Conservation (phyloP, 2,113 vertebrate genomes). For the Solea senegalensis region DNA sequence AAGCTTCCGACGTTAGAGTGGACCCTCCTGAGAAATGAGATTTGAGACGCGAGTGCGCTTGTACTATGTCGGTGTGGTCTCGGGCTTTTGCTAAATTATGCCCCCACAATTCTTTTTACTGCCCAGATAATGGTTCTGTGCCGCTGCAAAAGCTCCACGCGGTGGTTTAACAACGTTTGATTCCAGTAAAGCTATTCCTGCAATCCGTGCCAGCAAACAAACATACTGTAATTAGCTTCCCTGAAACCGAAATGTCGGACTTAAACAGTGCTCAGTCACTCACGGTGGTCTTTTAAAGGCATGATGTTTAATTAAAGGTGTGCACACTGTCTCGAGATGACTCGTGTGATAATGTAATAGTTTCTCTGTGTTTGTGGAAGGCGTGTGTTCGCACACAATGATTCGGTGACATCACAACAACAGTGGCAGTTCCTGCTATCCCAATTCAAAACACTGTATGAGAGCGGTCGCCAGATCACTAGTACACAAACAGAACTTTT, state of each 20-base stretch:
- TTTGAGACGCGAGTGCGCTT: conserved; percentile 25
- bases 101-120: conserved; percentile 67
- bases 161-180: conserved; percentile 63
- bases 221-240: conserved; percentile 51
- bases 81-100: conserved; percentile 55
- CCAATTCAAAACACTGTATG: too few species aligned
- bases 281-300: conserved; percentile 54
- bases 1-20: conserved; percentile 46
- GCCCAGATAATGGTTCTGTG: conserved; percentile 68
- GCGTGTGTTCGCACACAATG: too few species aligned
- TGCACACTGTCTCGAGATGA: conserved; percentile 5
- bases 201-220: conserved; percentile 58
- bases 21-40: conserved; percentile 22
- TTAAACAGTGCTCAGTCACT: conserved; percentile 10
- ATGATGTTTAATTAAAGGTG: conserved; percentile 30
- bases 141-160: conserved; percentile 60
- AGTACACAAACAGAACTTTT: too few species aligned
- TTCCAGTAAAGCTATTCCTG: conserved; percentile 61
- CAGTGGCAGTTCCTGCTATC: too few species aligned
- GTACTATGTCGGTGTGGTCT: conserved; percentile 39
- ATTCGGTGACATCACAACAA: too few species aligned
- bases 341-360: background rate
- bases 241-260: conserved; percentile 45
- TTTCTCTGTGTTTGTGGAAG: too few species aligned
- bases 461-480: too few species aligned